Base-by-base conservation (phyloP, 2,113 vertebrate genomes). In the Hemiscyllium ocellatum region DNA sequence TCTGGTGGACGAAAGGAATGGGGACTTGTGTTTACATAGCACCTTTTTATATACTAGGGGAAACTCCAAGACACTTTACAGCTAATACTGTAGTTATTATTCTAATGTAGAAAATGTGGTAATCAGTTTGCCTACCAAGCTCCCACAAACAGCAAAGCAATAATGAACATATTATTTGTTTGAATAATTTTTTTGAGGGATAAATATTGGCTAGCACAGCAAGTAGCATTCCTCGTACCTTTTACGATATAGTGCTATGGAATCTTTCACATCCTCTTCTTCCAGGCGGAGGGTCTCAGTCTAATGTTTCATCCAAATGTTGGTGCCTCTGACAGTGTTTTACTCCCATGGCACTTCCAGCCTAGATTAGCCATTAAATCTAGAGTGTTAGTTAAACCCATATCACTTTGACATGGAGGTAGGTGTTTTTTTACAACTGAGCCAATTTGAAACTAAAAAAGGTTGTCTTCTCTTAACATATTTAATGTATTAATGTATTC, bases 191-290 rank as follows among this genome's bases (percentile, higher is more conserved):
- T 61, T 61, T 90, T 90, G 29, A 90, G 26, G 50, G 87, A 29
- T 52, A 90, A 90, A 90, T 61, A 61, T 33, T 61, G 29, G 50
- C 24, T 26, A 90, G 52, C 3, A 13, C 87, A 56, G 12, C 4
- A 2, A 0, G 47, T 8, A 56, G 4, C 33, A 0, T 3, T 33
- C 4, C 4, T 37, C 17, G 0, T 20, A 37, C 33, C 52, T 3
- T 61, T 4, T 56, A 61, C 2, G 3, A 56, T 17, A 5, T 61
- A 56, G 13, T 56, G 50, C 52, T 26, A 4, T 8, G 29, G 52
- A 12, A 61, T 61, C 87, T 33, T 90, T 24, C 29, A 52, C 85
- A 29, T 56, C 12, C 22, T 7, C 20, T 10, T 3, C 2, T 52
- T 3, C 1, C 56, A 13, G 50, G 29, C 50, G 61, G 52, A 90